Evolutionary conservation across 2,797 vertebrate species (phyloP).

Genomic region (Babyrousa celebensis): DNA sequence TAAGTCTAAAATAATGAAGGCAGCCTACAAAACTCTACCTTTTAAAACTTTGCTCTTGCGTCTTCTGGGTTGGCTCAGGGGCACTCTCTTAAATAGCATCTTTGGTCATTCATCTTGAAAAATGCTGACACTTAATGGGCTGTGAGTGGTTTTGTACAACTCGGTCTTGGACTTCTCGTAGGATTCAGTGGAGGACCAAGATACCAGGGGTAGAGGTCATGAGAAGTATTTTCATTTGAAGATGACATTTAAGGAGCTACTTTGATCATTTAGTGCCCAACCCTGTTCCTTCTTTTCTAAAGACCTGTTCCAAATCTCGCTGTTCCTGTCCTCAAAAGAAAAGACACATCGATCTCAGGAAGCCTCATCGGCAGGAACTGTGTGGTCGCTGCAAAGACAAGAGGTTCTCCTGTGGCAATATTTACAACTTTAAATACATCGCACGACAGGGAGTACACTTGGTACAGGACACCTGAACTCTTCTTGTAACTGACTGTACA

Average conservation of each 20-base stretch:
- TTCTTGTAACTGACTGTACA: conserved; percentile 48
- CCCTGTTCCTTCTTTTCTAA: conserved; percentile 73
- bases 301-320: conserved; percentile 95
- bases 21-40: not conserved
- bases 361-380: conserved; percentile 97
- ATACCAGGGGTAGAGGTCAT: not conserved
- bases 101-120: conserved; percentile 3
- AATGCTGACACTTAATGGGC: not conserved
- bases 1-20: not conserved
- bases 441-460: conserved; percentile 89
- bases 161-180: not conserved
- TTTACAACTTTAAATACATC: conserved; percentile 97
- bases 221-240: conserved; percentile 38
- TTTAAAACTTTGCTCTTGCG: not conserved
- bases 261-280: conserved; percentile 34
- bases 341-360: conserved; percentile 96
- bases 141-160: not conserved
- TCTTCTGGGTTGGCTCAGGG: not conserved
- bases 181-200: not conserved
- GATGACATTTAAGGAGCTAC: conserved; percentile 35
- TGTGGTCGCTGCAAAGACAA: conserved; percentile 97
- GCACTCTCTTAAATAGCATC: not conserved
- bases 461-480: not conserved
- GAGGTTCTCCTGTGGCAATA: conserved; percentile 96
- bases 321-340: conserved; percentile 96